Conservation (phyloP, 2,113 vertebrate species). For the Dromas ardeola region DNA sequence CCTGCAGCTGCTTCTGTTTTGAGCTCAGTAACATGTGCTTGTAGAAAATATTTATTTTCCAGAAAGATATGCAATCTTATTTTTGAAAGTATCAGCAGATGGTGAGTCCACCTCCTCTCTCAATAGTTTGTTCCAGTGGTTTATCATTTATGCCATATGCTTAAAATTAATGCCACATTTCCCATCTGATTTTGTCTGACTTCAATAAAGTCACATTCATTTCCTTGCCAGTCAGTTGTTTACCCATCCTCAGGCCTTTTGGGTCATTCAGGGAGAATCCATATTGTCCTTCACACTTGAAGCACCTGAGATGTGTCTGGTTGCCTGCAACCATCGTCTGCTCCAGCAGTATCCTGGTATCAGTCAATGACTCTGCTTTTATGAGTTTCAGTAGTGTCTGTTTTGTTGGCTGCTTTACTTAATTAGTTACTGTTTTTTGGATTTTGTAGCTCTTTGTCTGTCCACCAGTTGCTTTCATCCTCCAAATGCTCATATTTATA, state of each 20-base stretch:
- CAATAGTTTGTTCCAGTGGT: slow-evolving; percentile 56
- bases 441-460: not conserved
- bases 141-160: slow-evolving; percentile 43
- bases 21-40: not conserved
- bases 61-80: slow-evolving; percentile 12
- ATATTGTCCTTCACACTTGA: not conserved
- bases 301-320: not conserved
- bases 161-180: slow-evolving; percentile 42
- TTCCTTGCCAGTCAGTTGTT: slow-evolving; percentile 7
- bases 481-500: not conserved
- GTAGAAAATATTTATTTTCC: slow-evolving; percentile 58
- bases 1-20: slow-evolving; percentile 30
- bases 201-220: not conserved
- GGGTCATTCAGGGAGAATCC: not conserved
- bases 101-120: slow-evolving; percentile 14
- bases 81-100: slow-evolving; percentile 46
- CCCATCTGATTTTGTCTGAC: slow-evolving; percentile 21
- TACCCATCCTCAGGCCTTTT: not conserved
- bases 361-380: not conserved
- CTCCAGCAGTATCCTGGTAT: not conserved
- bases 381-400: not conserved
- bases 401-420: not conserved
- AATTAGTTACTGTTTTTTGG: not conserved
- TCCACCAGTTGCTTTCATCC: not conserved
- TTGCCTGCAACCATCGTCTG: not conserved